These are phyloP conservation scores for Nannobrachium achirus DNA, from an alignment of 2,113 vertebrate genomes.

Conservation along the genomic window DNA sequence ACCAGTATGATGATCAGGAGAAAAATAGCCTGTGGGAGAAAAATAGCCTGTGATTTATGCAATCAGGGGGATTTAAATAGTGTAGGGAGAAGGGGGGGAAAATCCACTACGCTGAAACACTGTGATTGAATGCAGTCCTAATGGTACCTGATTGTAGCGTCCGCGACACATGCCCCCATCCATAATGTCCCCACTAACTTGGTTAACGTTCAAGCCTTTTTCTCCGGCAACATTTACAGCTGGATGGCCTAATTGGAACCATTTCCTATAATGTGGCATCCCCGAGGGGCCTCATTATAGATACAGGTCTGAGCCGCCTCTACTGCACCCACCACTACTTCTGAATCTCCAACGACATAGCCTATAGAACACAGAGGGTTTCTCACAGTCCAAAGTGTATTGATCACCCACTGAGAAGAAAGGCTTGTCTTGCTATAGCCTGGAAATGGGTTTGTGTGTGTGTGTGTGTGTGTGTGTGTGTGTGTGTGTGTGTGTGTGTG, in stretches of 20 bases:
- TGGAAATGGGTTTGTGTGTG: slow-evolving; percentile 12
- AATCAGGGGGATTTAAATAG: slow-evolving; percentile 38
- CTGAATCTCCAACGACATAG: slow-evolving; percentile 15
- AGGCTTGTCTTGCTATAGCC: slow-evolving; percentile 20
- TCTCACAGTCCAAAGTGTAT: slow-evolving; percentile 49
- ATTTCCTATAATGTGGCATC: slow-evolving; percentile 70
- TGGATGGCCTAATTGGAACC: slow-evolving; percentile 71
- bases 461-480: slow-evolving; percentile 11
- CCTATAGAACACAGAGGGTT: slow-evolving; percentile 26
- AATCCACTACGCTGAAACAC: slow-evolving; percentile 8
- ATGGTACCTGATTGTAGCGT: slow-evolving; percentile 49
- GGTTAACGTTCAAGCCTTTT: slow-evolving; percentile 38
- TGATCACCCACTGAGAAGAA: slow-evolving; percentile 46
- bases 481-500: slow-evolving; percentile 11
- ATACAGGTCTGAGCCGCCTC: slow-evolving; percentile 28
- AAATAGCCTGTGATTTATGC: slow-evolving; percentile 31
- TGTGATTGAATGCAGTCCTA: slow-evolving; percentile 44
- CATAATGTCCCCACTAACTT: slow-evolving; percentile 49
- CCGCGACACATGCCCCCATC: slow-evolving; percentile 22
- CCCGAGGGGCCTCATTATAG: slow-evolving; percentile 72
- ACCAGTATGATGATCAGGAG: neutral
- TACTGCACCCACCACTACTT: slow-evolving; percentile 26
- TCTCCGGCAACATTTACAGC: slow-evolving; percentile 50
- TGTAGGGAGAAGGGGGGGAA: slow-evolving; percentile 1
- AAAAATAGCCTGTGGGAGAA: slow-evolving; percentile 22